phyloP scores from a whole-genome alignment of 2,113 vertebrate species.

The Cynopterus brachyotis region DNA sequence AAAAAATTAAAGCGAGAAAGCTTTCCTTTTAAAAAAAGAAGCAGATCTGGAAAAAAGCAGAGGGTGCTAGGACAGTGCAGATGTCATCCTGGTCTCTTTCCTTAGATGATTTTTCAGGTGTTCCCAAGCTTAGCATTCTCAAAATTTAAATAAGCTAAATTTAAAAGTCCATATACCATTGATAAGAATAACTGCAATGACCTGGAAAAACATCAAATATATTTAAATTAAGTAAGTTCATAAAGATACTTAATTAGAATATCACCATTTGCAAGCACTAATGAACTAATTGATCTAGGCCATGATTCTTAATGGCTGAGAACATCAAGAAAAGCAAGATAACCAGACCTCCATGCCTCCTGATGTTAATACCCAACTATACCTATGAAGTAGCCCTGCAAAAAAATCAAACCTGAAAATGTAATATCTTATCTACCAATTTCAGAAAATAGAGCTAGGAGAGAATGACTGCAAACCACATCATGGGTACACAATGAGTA shows the following conservation, averaged over 20 bases:
- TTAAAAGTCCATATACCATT: not conserved
- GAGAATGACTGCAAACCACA: not conserved
- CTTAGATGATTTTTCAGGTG: slow-evolving; percentile 23
- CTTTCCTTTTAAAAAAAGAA: slow-evolving; percentile 25
- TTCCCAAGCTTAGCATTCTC: slow-evolving; percentile 3
- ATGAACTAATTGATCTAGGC: not conserved
- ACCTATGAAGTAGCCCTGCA: not conserved
- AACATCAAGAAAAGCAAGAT: not conserved
- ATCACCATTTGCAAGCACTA: not conserved
- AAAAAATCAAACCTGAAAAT: not conserved
- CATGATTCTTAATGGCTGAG: not conserved
- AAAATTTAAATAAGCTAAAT: slow-evolving; percentile 1
- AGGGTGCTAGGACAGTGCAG: not conserved
- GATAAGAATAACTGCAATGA: not conserved
- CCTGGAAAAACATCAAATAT: not conserved
- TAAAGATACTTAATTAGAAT: not conserved
- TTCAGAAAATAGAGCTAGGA: not conserved
- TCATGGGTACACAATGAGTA: not conserved
- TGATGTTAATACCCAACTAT: not conserved
- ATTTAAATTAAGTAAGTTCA: slow-evolving; percentile 2
- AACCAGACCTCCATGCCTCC: not conserved
- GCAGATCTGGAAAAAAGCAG: slow-evolving; percentile 17
- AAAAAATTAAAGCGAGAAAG: slow-evolving; percentile 36
- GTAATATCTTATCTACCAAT: not conserved
- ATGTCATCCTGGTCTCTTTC: not conserved